Base-by-base conservation (phyloP, 2,888 invertebrate species). In the Ganaspis brasiliensis region DNA sequence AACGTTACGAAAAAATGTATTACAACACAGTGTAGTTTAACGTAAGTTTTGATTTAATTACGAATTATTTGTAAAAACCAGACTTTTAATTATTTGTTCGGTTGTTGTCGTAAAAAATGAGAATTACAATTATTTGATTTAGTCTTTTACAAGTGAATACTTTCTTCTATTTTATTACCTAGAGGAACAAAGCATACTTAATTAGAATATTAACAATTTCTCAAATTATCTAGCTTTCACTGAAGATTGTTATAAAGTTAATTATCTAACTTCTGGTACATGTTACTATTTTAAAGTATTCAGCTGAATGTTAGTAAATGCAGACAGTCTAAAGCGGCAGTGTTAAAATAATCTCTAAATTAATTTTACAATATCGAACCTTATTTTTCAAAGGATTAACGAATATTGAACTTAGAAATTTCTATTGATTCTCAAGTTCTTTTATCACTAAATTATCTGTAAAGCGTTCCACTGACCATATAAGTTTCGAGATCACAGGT, bases 401-500 rank as follows among this genome's bases (percentile, higher is more conserved):
- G 40, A 67, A 67, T 40, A 19, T 67, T 61, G n/a, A n/a, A n/a
- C n/a, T n/a, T n/a, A n/a, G n/a, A 55, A 55, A 61, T 35, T 61
- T 61, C 1, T 6, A n/a, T 14, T 31, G n/a, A 6, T 8, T 8
- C 31, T 59, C 14, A 14, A 35, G 10, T 24, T 24, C 12, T 56
- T 16, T 59, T 59, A n/a, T n/a, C 16, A n/a, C 31, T 26, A 16
- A 40, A n/a, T 40, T 12, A 40, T 14, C 21, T 67, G 9, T 45
- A 45, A 67, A 24, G 67, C 37, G 19, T 40, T 49, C 67, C 67
- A 67, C 45, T 49, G 67, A 67, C 45, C 67, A 45, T 24, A 45
- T 4, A 67, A 49, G 16, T 49, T 67, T 45, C 24, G 21, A 67
- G 45, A 67, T 67, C 67, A 67, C 67, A 67, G 67, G 24, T 49